These are phyloP conservation scores for Drosophila bifasciata DNA, from an alignment of 1,140 invertebrate genomes.

Conservation along the genomic window DNA sequence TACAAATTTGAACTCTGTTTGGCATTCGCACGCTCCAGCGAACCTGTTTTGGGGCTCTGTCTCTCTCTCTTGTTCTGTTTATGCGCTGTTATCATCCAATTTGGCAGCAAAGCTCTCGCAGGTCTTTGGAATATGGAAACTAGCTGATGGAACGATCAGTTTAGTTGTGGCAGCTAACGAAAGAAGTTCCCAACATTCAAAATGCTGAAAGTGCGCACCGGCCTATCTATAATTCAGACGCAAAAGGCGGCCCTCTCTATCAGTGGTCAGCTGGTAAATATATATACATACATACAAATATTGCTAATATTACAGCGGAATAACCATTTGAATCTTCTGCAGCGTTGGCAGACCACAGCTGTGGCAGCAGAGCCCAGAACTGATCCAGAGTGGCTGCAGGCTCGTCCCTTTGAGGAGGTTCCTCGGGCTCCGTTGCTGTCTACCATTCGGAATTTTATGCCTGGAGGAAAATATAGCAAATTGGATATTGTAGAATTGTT, in stretches of 20 bases:
- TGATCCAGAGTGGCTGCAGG: conserved; percentile 46
- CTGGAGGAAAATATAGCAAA: conserved; percentile 71
- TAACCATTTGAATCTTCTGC: not conserved
- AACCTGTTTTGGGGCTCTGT: conserved; percentile 22
- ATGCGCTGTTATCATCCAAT: conserved; percentile 19
- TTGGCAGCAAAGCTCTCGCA: conserved; percentile 21
- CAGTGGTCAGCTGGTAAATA: conserved; percentile 9
- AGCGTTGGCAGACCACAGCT: conserved; percentile 61
- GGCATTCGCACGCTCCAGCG: not conserved
- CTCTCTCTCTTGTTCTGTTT: conserved; percentile 2
- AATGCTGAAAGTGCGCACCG: conserved; percentile 58
- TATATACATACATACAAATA: not conserved
- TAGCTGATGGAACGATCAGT: conserved; percentile 31
- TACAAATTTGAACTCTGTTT: not conserved
- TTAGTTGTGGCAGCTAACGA: conserved; percentile 11
- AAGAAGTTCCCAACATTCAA: conserved; percentile 18
- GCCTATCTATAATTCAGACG: conserved; percentile 21
- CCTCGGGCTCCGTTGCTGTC: conserved; percentile 19
- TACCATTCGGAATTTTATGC: conserved; percentile 48
- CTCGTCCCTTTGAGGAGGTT: conserved; percentile 50
- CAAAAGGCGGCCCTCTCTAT: conserved; percentile 33
- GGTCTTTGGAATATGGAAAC: conserved; percentile 14
- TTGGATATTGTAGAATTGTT: conserved; percentile 43
- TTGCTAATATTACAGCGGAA: too few relatives aligned
- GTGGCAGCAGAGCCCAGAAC: conserved; percentile 25